These are phyloP conservation scores for Hiodon tergisus DNA, from an alignment of 2,113 vertebrate genomes.

Conservation along the genomic window DNA sequence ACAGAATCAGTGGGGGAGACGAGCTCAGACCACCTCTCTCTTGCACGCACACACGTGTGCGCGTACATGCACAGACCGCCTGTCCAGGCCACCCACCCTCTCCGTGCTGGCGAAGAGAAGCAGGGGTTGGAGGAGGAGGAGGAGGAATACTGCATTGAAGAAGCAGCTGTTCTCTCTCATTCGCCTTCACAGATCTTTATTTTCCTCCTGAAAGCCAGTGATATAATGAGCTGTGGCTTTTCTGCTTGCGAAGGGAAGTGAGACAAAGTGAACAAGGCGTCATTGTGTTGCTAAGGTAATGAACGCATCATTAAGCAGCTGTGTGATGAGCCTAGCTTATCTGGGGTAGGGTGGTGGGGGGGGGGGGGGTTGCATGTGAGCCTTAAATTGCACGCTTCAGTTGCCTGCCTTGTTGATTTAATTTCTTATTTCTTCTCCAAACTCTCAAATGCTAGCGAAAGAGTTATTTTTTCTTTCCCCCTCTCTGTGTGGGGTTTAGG, in stretches of 20 bases:
- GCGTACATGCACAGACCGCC: conserved; percentile 42
- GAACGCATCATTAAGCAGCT: conserved; percentile 40
- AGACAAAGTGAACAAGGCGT: conserved; percentile 48
- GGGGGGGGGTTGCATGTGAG: background rate
- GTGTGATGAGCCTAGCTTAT: conserved; percentile 25
- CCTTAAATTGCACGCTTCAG: conserved; percentile 5
- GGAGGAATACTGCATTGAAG: conserved; percentile 55
- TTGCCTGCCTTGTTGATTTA: background rate
- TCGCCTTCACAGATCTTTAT: conserved; percentile 39
- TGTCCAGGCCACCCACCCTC: conserved; percentile 34
- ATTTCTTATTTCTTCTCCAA: conserved; percentile 15
- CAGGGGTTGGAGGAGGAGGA: conserved; percentile 31
- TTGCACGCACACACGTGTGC: background rate
- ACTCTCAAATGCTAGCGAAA: too few species aligned
- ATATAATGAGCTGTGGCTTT: conserved; percentile 59
- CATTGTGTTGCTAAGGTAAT: conserved; percentile 61
- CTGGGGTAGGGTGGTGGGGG: conserved; percentile 5
- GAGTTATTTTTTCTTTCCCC: too few species aligned
- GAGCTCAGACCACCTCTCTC: conserved; percentile 20
- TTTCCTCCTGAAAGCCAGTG: conserved; percentile 42
- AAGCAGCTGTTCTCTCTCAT: conserved; percentile 33
- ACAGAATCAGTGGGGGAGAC: conserved; percentile 15
- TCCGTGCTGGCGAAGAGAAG: too few species aligned
- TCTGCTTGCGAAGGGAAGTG: conserved; percentile 64
- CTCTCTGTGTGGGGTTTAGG: too few species aligned